These are phyloP conservation scores for Neuroterus valhalla DNA, from an alignment of 1,140 invertebrate genomes.

Conservation along the genomic window DNA sequence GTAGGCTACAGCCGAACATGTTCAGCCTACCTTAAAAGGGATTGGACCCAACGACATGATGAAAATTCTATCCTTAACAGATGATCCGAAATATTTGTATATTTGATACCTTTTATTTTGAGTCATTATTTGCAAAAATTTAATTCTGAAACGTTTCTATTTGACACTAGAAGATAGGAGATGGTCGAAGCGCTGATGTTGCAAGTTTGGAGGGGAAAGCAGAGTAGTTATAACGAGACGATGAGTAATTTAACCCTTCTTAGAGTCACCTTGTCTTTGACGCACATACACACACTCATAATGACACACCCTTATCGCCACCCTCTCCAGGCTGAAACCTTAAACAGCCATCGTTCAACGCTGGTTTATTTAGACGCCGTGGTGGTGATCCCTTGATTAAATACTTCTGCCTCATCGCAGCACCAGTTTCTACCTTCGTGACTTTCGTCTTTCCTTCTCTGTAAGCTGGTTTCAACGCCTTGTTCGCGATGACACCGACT, in stretches of 20 bases:
- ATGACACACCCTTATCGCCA: conserved; percentile 51
- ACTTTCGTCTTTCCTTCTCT: conserved; percentile 26
- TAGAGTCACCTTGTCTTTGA: conserved; percentile 62
- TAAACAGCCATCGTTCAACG: conserved; percentile 61
- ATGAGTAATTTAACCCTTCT: conserved; percentile 65
- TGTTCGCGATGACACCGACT: not conserved
- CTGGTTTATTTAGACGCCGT: conserved; percentile 63
- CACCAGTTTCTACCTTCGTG: not conserved
- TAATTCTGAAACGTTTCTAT: not conserved
- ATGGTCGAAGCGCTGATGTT: not conserved
- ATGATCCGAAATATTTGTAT: too few species aligned
- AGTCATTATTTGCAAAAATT: not conserved
- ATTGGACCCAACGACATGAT: too few species aligned
- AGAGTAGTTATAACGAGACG: not conserved
- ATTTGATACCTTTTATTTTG: not conserved
- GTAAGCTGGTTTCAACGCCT: conserved; percentile 13
- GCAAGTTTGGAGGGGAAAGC: not conserved
- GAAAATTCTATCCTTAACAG: too few species aligned
- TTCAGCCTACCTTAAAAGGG: too few species aligned
- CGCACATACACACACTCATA: conserved; percentile 39
- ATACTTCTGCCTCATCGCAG: conserved; percentile 55
- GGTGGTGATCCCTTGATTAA: conserved; percentile 66
- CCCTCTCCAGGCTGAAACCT: conserved; percentile 56
- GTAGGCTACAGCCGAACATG: too few species aligned
- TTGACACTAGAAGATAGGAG: not conserved